A percentile compares a stretch with the other conserved stretches of the same genome.
These are phyloP conservation scores for Cantharis rufa DNA, from an alignment of 2,888 invertebrate genomes.

Conservation along the genomic window DNA sequence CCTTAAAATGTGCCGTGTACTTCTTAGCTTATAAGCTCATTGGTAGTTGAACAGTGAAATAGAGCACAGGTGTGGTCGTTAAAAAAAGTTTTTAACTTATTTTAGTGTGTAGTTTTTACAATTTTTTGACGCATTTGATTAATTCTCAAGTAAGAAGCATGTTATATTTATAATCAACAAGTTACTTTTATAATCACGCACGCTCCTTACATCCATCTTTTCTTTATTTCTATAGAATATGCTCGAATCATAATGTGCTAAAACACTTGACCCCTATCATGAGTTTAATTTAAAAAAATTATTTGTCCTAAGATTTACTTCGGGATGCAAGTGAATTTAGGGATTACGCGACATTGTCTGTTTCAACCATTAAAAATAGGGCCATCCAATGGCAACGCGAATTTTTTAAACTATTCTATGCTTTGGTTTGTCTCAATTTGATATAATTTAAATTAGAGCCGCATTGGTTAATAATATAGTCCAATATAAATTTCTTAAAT, in stretches of 20 bases:
- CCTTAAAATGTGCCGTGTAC: background rate
- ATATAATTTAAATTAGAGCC: no score
- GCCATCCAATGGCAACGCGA: no score
- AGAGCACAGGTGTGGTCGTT: background rate
- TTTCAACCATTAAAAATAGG: no score
- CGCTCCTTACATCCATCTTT: slow-evolving; percentile 16
- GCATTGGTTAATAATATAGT: no score
- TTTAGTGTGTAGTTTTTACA: background rate
- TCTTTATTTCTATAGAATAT: slow-evolving; percentile 1
- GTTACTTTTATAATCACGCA: background rate
- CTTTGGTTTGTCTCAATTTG: no score
- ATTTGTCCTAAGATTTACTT: background rate
- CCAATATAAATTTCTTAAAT: background rate
- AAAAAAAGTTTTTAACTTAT: background rate
- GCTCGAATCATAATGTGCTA: slow-evolving; percentile 8
- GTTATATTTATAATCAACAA: background rate
- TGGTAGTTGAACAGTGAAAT: background rate
- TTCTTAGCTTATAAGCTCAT: background rate
- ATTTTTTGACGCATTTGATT: background rate
- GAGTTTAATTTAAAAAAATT: background rate
- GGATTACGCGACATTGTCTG: no score
- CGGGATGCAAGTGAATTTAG: no score
- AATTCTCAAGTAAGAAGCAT: background rate
- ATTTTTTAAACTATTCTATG: no score
- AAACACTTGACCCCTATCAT: slow-evolving; percentile 6